Evolutionary conservation across 2,113 vertebrate species (phyloP).

Genomic region (Suricata suricatta): DNA sequence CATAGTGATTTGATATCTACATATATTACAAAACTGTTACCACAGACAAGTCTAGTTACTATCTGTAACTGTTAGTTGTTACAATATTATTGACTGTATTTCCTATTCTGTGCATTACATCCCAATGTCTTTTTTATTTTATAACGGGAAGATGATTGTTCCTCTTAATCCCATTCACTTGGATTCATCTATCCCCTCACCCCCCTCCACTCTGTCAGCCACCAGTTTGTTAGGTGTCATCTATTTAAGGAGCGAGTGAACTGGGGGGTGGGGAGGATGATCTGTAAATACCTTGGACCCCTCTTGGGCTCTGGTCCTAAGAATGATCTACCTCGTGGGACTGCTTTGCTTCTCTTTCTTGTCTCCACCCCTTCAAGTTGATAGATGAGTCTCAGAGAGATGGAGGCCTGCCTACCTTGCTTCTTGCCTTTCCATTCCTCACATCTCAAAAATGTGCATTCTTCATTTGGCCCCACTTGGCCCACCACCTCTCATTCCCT

Average conservation of each 20-base stretch:
- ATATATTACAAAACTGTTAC: background rate
- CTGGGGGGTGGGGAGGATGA: fast-evolving
- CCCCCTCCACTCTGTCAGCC: background rate
- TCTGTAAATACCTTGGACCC: background rate
- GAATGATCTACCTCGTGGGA: background rate
- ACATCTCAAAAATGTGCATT: background rate
- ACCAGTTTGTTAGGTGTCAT: background rate
- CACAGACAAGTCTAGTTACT: background rate
- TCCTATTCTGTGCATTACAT: background rate
- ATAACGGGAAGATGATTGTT: background rate
- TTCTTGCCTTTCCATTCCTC: background rate
- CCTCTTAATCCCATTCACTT: background rate
- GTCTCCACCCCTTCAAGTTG: background rate
- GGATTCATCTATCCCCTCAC: background rate
- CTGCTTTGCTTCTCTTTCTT: background rate
- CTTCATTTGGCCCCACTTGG: background rate
- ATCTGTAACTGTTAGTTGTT: background rate
- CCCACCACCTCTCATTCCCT: background rate
- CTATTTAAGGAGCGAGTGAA: background rate
- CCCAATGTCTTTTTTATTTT: background rate
- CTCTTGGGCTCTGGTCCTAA: background rate
- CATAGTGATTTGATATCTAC: background rate
- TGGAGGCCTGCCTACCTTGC: background rate
- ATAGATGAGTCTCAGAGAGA: background rate
- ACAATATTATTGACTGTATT: background rate